Base-by-base conservation (phyloP, 2,797 vertebrate genomes). In the Sebastes nivosus region DNA sequence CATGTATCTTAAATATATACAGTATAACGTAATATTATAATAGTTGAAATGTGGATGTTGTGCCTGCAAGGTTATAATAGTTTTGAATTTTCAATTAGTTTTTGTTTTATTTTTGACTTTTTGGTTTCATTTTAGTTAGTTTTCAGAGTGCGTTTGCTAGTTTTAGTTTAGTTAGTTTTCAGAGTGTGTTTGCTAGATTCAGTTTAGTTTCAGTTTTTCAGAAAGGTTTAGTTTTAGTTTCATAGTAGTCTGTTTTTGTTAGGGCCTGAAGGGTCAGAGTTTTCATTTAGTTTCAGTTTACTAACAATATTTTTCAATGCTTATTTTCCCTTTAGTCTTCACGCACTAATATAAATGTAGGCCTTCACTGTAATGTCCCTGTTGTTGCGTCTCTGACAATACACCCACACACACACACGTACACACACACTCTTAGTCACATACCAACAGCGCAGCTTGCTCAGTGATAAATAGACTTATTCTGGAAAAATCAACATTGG, bases 401-500 rank as follows among this genome's bases (percentile, higher is more conserved):
- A 58, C 36, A 77, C 54, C 16, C 24, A 58, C 36, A 77, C 54
- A 20, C 24, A 58, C 46, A 77, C 8, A 55, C 46, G 38, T 4
- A 70, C 55, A 27, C 27, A 69, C 59, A 18, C n/a, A 71, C 63
- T 7, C 38, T 25, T 14, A 52, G 59, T 20, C 36, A 79, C 82
- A 78, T 64, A 52, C 38, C 55, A 79, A 34, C 64, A 75, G 42
- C 67, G 68, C 93, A 95, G 95, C 94, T 95, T 94, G 94, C 95
- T 87, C 94, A 93, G 94, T 97, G 96, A 97, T 96, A 95, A 97
- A 97, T 96, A 95, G 95, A 96, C 95, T 96, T 96, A 96, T 97
- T 97, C 96, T 95, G 93, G 93, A 95, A 97, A 93, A 97, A 97
- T 97, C 96, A 96, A 96, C 95, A 96, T 94, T 97, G 96, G 95